Base-by-base conservation (phyloP, 1,140 invertebrate species). In the Colletes latitarsis region DNA sequence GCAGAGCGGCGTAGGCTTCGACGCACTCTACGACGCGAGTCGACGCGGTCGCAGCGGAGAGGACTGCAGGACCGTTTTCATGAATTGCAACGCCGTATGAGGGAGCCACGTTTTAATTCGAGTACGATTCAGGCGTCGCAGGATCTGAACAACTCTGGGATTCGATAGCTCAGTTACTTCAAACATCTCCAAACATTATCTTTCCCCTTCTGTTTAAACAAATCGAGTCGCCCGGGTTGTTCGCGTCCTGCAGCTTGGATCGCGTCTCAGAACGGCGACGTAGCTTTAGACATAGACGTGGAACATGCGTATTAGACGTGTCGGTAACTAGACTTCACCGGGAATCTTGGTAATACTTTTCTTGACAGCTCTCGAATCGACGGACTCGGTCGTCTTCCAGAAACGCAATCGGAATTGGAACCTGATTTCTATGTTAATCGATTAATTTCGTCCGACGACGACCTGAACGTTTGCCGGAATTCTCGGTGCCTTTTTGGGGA, bases 21-120 rank as follows among this genome's bases (percentile, higher is more conserved):
- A 98, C 70, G 94, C 96, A 19, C 95, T 97, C 84, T 97, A 97
- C 89, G 96, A 98, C 84, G 97, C 97, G 0, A 96, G 97, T 19
- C 95, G 97, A 92, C 94, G 96, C 80, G 97, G 97, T 39, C 95
- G 97, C 89, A 96, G 96, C 53, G 97, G 97, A 21, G 96, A 97
- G 76, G 96, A 98, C 90, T 98, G 97, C 88, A 95, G 96, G 88
- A 95, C 96, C 89, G 93, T 97, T 66, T 98, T 97, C 93, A 93
- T 97, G 77, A 95, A 97, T 89, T 98, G 97, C 92, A 98, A 98
- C 92, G 96, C 97, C 94, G 96, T 97, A 92, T 98, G 96, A 94
- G 87, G 21, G 19, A n/a, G 2, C 30, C 9, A 3, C 19, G 3
- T 41, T 8, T n/a, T 21, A 19, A 79, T 71, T 52, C 62, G 46